Evolutionary conservation across 2,113 vertebrate genomes (phyloP).

Genomic region (Lamprologus speciosus): DNA sequence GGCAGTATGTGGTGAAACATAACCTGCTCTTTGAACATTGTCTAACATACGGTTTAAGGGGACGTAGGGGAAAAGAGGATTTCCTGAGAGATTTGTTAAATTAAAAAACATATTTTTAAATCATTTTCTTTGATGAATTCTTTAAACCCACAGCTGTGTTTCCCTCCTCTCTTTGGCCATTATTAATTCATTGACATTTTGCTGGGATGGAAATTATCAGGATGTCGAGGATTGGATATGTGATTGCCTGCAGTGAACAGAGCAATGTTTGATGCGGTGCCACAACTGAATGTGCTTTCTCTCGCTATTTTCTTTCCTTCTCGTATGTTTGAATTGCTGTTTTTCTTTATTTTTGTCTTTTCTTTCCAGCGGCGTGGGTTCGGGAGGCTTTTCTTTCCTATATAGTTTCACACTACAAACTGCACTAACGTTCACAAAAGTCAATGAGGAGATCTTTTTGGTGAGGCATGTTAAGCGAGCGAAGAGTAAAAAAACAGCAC

Average conservation of each 20-base stretch:
- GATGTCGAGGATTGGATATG: conserved; percentile 11
- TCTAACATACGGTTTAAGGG: neutral
- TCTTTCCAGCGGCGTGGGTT: neutral
- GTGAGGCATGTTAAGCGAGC: neutral
- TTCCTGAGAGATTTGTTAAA: conserved; percentile 33
- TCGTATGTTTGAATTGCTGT: neutral
- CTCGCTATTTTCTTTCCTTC: neutral
- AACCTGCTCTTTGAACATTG: neutral
- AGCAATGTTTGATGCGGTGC: neutral
- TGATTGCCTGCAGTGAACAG: conserved; percentile 39
- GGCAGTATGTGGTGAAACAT: neutral
- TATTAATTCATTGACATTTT: conserved; percentile 61
- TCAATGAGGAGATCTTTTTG: neutral
- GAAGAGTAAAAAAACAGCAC: neutral
- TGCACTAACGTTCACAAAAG: neutral
- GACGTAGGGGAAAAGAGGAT: neutral
- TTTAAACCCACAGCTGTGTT: conserved; percentile 40
- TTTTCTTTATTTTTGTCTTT: neutral
- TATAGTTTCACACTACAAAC: neutral
- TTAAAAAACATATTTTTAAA: conserved; percentile 41
- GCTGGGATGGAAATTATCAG: conserved; percentile 39
- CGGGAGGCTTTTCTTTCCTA: neutral
- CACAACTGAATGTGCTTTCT: neutral
- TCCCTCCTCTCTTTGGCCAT: conserved; percentile 22
- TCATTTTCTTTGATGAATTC: conserved; percentile 63